Percentiles rank a stretch among this genome's conserved stretches.
Conservation (phyloP, 2,113 vertebrate genomes). For the Pyxicephalus adspersus region DNA sequence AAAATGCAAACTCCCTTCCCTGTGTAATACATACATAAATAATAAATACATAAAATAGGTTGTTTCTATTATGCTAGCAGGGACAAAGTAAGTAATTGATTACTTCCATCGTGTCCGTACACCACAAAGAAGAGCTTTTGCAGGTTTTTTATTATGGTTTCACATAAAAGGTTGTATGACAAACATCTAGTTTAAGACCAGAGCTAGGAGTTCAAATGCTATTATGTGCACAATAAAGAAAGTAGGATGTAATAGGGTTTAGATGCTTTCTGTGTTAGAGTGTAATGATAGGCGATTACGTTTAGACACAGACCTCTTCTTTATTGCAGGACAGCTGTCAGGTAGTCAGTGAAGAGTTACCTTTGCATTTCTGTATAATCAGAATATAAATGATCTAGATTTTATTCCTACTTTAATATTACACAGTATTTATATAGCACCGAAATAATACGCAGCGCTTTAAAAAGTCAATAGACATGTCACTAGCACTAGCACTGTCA, state of each 20-base stretch:
- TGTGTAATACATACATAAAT: background rate
- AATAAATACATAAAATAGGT: background rate
- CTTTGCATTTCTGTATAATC: no score
- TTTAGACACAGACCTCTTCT: background rate
- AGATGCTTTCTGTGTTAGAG: background rate
- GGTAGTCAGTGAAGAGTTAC: no score
- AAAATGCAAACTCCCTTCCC: slow-evolving; percentile 14
- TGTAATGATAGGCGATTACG: background rate
- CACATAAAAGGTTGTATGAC: slow-evolving; percentile 17
- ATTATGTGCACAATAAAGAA: slow-evolving; percentile 40
- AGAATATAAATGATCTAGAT: no score
- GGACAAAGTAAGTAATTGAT: slow-evolving; percentile 5
- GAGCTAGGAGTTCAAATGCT: slow-evolving; percentile 14
- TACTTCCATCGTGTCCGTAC: background rate
- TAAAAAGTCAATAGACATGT: no score
- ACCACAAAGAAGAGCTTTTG: background rate
- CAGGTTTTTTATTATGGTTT: slow-evolving; percentile 3
- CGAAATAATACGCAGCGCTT: no score
- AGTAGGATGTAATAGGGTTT: background rate
- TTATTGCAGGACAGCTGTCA: background rate
- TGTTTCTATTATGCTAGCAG: background rate
- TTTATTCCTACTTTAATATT: no score
- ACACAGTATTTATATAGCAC: no score
- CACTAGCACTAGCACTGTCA: no score
- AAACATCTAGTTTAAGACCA: slow-evolving; percentile 17